Evolutionary conservation across 1,140 invertebrate species (phyloP).

Genomic region (Caenorhabditis latens): DNA sequence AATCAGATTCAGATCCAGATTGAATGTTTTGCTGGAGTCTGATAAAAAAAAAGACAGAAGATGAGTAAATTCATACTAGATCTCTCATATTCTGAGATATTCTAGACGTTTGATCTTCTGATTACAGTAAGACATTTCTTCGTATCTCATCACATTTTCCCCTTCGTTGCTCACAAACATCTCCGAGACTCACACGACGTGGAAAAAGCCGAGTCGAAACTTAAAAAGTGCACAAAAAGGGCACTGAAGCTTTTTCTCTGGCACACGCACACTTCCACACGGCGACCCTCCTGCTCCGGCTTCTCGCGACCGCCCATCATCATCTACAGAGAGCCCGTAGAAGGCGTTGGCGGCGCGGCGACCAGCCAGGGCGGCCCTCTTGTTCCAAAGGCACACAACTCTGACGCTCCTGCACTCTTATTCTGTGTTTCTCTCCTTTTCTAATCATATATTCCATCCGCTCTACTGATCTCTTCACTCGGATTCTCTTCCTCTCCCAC

Average conservation of each 20-base stretch:
- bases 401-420: not conserved
- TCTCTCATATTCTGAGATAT: too few relatives aligned
- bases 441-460: slow-evolving; percentile 51
- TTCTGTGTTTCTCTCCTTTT: too few relatives aligned
- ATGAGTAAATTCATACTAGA: too few relatives aligned
- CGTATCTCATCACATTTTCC: not conserved
- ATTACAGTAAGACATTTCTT: not conserved
- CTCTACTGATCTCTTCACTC: slow-evolving; percentile 32
- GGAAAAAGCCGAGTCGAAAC: slow-evolving; percentile 6
- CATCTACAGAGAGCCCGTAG: not conserved
- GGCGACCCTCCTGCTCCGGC: slow-evolving; percentile 46
- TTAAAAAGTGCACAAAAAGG: slow-evolving; percentile 24
- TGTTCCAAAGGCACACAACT: not conserved
- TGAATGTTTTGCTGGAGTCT: too few relatives aligned
- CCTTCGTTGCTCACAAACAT: not conserved
- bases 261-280: slow-evolving; percentile 1
- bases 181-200: not conserved
- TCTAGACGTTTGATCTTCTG: too few relatives aligned
- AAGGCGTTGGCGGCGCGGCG: slow-evolving; percentile 48
- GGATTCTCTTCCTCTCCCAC: not conserved
- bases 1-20: too few relatives aligned
- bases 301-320: slow-evolving; percentile 12
- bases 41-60: too few relatives aligned
- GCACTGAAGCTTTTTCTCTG: slow-evolving; percentile 1
- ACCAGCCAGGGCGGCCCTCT: not conserved